A percentile compares a stretch with the other conserved stretches of the same genome.
phyloP scores from a whole-genome alignment of 2,797 vertebrate species.

The Gymnocypris eckloni region DNA sequence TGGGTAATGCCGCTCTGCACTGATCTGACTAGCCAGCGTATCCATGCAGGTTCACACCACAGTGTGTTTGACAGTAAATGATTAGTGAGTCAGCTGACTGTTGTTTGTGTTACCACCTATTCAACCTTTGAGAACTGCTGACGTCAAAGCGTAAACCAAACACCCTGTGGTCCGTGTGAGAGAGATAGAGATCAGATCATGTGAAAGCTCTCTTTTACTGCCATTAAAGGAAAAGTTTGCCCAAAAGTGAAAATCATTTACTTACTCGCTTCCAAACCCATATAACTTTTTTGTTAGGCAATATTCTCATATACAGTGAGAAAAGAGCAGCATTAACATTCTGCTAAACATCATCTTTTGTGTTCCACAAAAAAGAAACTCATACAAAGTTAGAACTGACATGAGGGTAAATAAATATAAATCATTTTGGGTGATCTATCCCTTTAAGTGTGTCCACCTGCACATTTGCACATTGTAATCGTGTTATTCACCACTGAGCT shows the following conservation, averaged over 20 bases:
- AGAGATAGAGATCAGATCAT: conserved; percentile 44
- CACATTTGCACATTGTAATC: conserved; percentile 38
- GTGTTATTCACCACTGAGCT: conserved; percentile 14
- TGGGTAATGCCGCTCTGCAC: conserved; percentile 82
- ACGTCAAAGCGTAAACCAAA: conserved; percentile 56
- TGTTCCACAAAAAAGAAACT: neutral
- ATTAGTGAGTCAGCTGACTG: conserved; percentile 57
- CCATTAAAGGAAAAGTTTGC: conserved; percentile 26
- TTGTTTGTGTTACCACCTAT: conserved; percentile 49
- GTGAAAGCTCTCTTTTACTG: conserved; percentile 36
- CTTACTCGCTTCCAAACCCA: neutral
- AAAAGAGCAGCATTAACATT: neutral
- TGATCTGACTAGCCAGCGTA: neutral
- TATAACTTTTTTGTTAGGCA: neutral
- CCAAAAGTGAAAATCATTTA: neutral
- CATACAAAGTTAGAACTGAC: neutral
- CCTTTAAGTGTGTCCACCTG: conserved; percentile 36
- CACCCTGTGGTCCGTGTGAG: conserved; percentile 15
- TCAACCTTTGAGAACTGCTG: conserved; percentile 54
- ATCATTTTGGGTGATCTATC: neutral
- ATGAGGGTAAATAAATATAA: neutral
- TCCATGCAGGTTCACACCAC: neutral
- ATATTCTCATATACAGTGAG: neutral
- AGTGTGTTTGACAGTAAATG: conserved; percentile 33
- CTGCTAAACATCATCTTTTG: neutral